phyloP scores from a whole-genome alignment of 2,113 vertebrate species.

The Megaceryle torquata region DNA sequence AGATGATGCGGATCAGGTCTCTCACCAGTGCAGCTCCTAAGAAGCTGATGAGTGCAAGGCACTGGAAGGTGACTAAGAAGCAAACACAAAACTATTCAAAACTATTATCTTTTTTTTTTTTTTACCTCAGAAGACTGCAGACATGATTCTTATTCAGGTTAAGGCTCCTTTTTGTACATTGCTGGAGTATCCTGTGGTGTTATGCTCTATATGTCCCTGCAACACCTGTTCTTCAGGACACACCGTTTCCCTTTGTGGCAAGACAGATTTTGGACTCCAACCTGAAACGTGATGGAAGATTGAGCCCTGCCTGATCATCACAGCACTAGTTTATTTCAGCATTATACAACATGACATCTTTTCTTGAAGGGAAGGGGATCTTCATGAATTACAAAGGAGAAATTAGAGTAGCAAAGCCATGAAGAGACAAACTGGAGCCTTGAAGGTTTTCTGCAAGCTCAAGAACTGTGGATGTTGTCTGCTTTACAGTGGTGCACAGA shows the following conservation, averaged over 20 bases:
- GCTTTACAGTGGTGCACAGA: background rate
- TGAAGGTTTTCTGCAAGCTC: background rate
- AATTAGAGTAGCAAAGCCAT: background rate
- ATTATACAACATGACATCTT: background rate
- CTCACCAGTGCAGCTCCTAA: background rate
- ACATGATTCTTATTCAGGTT: background rate
- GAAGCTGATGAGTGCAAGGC: background rate
- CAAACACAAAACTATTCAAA: too few relatives aligned
- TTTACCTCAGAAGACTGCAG: background rate
- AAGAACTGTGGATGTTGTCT: background rate
- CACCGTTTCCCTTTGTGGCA: background rate
- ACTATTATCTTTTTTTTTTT: too few relatives aligned
- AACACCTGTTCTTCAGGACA: background rate
- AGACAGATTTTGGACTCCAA: background rate
- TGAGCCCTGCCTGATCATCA: background rate
- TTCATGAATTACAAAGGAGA: background rate
- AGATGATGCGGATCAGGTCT: background rate
- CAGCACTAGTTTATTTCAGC: fast-evolving
- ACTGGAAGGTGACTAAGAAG: background rate
- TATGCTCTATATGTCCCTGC: background rate
- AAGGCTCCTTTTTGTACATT: background rate
- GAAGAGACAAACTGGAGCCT: background rate
- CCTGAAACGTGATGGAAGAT: background rate
- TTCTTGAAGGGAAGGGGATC: background rate
- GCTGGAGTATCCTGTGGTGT: background rate